These are phyloP conservation scores for Clytia hemisphaerica DNA, from an alignment of 30 jellyfish, hydroid and myxozoan genomes.

Conservation along the genomic window DNA sequence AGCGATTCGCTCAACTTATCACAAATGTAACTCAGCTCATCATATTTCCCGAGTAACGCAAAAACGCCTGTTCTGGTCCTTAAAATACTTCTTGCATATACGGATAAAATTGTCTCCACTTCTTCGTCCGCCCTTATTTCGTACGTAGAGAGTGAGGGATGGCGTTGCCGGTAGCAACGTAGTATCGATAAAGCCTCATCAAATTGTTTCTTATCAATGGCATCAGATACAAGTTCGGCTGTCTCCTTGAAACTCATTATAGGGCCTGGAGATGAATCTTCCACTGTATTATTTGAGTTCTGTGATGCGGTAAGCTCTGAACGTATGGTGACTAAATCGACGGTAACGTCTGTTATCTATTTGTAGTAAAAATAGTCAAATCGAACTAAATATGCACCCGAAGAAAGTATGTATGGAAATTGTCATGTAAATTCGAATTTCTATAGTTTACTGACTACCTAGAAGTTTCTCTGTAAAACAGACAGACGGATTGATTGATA, in stretches of 20 bases:
- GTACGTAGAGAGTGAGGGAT: slow-evolving; percentile 1
- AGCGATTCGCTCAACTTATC: slow-evolving; percentile 80
- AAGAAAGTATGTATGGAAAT: not conserved
- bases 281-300: not conserved
- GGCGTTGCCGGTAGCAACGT: slow-evolving; percentile 44
- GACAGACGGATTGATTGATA: too few relatives aligned
- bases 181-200: slow-evolving; percentile 50
- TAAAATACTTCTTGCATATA: slow-evolving; percentile 54
- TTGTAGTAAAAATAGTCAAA: too few relatives aligned
- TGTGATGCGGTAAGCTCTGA: slow-evolving; percentile 35
- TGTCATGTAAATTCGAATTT: not conserved
- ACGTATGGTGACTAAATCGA: slow-evolving; percentile 32
- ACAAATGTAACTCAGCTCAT: slow-evolving; percentile 45
- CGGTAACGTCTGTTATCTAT: slow-evolving; percentile 35
- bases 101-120: slow-evolving; percentile 51
- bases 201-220: slow-evolving; percentile 46
- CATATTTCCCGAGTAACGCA: slow-evolving; percentile 66
- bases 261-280: slow-evolving; percentile 22
- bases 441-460: too few relatives aligned
- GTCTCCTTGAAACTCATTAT: slow-evolving; percentile 12
- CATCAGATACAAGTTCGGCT: slow-evolving; percentile 35
- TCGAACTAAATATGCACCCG: too few relatives aligned
- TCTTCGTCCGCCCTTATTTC: slow-evolving; percentile 39
- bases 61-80: slow-evolving; percentile 50
- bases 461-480: too few relatives aligned